phyloP scores from a whole-genome alignment of 2,113 vertebrate genomes.

The Pardalotus punctatus region DNA sequence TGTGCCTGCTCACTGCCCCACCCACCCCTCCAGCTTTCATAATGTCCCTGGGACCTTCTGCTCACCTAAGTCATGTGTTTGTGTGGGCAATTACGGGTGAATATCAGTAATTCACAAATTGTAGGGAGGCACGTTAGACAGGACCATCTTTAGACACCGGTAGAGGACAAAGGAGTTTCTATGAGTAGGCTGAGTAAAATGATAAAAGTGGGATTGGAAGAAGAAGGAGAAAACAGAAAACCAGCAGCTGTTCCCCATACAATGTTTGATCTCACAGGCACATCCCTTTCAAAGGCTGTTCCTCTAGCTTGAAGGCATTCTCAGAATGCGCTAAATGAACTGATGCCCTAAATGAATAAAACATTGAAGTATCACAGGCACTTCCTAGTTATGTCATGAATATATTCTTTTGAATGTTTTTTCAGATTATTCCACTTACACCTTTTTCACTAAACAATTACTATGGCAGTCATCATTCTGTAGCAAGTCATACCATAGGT shows the following conservation, averaged over 20 bases:
- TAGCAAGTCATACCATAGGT: neutral
- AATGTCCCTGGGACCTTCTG: neutral
- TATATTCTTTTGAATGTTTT: neutral
- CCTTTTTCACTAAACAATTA: neutral
- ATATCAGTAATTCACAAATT: neutral
- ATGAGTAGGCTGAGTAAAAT: neutral
- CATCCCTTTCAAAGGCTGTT: rapidly evolving
- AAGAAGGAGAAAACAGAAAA: neutral
- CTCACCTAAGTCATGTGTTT: neutral
- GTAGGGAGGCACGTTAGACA: neutral
- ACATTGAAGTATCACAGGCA: neutral
- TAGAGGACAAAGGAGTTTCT: neutral
- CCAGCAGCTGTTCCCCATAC: neutral
- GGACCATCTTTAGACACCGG: neutral
- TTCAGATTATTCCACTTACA: neutral
- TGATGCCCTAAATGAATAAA: neutral
- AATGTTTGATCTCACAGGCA: neutral
- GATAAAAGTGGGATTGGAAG: neutral
- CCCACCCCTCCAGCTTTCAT: neutral
- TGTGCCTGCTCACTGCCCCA: neutral
- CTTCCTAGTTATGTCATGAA: neutral
- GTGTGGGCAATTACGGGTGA: neutral
- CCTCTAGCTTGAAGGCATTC: neutral
- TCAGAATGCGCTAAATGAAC: neutral
- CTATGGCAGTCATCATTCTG: rapidly evolving